Evolutionary conservation across 2,113 vertebrate genomes (phyloP).

Genomic region (Erythrocebus patas): DNA sequence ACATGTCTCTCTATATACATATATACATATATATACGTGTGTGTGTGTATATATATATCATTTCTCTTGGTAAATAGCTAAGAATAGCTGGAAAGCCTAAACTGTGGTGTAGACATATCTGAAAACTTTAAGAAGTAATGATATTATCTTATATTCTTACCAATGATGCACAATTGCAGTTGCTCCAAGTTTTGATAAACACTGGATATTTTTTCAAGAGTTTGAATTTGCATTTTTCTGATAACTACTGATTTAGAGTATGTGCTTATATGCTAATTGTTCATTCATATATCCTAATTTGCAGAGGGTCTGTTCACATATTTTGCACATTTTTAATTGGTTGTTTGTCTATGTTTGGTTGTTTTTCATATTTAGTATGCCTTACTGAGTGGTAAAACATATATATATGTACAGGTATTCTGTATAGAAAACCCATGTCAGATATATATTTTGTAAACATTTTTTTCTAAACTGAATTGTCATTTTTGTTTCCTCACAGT

Average conservation of each 20-base stretch:
- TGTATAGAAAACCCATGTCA: background rate
- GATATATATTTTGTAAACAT: background rate
- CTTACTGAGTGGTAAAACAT: background rate
- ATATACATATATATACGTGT: no score
- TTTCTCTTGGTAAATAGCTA: background rate
- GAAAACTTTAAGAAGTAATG: background rate
- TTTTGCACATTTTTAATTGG: background rate
- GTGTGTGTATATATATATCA: background rate
- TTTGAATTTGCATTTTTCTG: background rate
- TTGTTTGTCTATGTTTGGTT: background rate
- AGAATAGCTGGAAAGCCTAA: background rate
- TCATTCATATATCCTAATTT: background rate
- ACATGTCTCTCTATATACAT: background rate
- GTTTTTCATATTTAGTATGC: background rate
- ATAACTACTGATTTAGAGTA: background rate
- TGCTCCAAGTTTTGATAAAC: background rate
- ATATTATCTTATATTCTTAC: background rate
- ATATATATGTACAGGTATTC: background rate
- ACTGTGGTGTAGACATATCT: background rate
- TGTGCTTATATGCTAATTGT: background rate
- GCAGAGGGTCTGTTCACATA: background rate
- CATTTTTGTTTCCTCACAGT: background rate
- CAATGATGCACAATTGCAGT: background rate
- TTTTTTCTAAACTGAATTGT: background rate
- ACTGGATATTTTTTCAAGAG: background rate